These are phyloP conservation scores for Lethenteron reissneri DNA, from an alignment of 2,113 vertebrate genomes.

Conservation along the genomic window DNA sequence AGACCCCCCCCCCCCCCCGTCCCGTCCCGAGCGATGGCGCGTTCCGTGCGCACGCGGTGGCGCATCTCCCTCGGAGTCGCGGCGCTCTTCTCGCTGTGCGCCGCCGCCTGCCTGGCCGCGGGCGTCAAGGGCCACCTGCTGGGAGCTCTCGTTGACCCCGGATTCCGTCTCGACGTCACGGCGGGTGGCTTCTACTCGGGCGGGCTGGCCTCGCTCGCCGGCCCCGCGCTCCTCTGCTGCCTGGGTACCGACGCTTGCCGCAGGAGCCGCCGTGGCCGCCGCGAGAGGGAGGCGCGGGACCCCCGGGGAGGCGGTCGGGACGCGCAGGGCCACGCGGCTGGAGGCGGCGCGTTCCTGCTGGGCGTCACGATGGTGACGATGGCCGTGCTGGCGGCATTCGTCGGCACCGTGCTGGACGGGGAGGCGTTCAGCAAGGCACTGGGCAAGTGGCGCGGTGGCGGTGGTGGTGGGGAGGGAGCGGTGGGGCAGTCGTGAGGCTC, in stretches of 20 bases:
- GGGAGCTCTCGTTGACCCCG: no score
- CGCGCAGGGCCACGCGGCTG: neutral
- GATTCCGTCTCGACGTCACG: neutral
- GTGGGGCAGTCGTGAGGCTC: no score
- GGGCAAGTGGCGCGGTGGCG: neutral
- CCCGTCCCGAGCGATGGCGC: neutral
- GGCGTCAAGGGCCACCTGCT: neutral
- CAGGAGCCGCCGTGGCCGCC: no score
- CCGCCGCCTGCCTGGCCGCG: neutral
- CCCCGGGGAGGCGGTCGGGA: neutral
- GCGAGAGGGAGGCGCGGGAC: neutral
- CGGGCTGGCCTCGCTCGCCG: neutral
- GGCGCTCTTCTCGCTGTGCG: neutral
- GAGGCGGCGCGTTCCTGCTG: neutral
- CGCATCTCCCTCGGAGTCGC: neutral
- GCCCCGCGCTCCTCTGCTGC: neutral
- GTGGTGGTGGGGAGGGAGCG: no score
- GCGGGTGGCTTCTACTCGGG: neutral
- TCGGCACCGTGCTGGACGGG: conserved; percentile 1
- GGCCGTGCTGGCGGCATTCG: conserved; percentile 1
- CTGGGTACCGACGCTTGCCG: neutral
- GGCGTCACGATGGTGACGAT: neutral
- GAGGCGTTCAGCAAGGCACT: conserved; percentile 1
- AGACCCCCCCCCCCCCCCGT: no score
- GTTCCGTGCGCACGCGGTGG: neutral